Evolutionary conservation across 1,140 invertebrate genomes (phyloP).

Genomic region (Aethina tumida): DNA sequence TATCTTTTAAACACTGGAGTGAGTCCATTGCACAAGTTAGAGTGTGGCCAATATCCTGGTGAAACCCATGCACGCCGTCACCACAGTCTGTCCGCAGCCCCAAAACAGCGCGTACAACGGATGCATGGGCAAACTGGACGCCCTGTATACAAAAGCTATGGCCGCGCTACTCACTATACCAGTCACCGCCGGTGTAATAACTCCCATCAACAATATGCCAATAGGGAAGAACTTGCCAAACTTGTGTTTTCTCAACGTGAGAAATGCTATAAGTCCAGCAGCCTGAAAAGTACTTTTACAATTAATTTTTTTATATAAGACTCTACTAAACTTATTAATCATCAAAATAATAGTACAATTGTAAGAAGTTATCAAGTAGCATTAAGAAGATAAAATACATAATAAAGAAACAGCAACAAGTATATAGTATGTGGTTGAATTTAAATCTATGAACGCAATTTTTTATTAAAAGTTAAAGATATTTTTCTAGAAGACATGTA

Average conservation of each 20-base stretch:
- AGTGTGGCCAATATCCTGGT: slow-evolving; percentile 87
- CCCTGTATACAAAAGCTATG: slow-evolving; percentile 87
- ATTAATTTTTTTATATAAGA: slow-evolving; percentile 4
- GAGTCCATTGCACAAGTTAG: slow-evolving; percentile 40
- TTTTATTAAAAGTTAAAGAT: too few relatives aligned
- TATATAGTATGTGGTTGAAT: too few relatives aligned
- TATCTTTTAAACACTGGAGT: slow-evolving; percentile 2
- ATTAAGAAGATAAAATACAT: too few relatives aligned
- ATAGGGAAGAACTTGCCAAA: slow-evolving; percentile 88
- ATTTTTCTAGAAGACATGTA: too few relatives aligned
- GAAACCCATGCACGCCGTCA: slow-evolving; percentile 80
- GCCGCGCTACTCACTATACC: slow-evolving; percentile 84
- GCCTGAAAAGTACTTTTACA: slow-evolving; percentile 37
- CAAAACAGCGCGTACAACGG: slow-evolving; percentile 85
- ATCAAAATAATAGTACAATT: too few relatives aligned
- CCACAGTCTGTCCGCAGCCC: slow-evolving; percentile 87
- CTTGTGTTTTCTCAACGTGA: slow-evolving; percentile 82
- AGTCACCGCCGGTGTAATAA: slow-evolving; percentile 73
- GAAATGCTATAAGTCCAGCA: slow-evolving; percentile 82
- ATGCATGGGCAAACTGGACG: slow-evolving; percentile 77
- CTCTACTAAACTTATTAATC: too few relatives aligned
- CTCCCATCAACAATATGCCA: slow-evolving; percentile 77
- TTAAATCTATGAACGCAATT: too few relatives aligned
- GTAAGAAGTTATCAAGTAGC: too few relatives aligned
- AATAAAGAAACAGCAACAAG: neutral